Percentiles rank a stretch among this genome's conserved stretches.
Conservation (phyloP, 2,797 vertebrate species). For the Ataeniobius toweri region DNA sequence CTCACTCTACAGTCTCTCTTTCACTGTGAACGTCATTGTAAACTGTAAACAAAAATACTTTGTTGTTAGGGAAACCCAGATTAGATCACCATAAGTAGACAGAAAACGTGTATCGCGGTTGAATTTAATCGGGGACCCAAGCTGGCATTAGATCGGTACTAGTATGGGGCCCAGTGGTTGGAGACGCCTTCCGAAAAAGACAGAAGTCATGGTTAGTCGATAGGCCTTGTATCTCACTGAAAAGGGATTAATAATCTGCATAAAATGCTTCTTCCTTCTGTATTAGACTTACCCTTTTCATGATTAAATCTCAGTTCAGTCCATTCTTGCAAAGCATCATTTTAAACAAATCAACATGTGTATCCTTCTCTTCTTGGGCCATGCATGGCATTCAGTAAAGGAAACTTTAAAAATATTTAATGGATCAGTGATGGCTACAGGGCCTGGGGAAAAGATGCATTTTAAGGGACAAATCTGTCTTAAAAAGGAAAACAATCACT, state of each 20-base stretch:
- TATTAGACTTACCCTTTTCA: not conserved
- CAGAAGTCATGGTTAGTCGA: not conserved
- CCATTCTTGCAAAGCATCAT: not conserved
- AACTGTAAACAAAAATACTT: not conserved
- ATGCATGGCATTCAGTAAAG: not conserved
- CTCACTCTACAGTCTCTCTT: not conserved
- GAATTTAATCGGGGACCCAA: too few relatives aligned
- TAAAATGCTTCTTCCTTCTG: not conserved
- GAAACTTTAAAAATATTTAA: slow-evolving; percentile 2
- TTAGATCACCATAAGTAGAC: not conserved
- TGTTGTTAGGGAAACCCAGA: not conserved
- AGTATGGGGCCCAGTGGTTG: too few relatives aligned
- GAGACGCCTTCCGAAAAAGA: not conserved
- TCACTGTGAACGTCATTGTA: too few relatives aligned
- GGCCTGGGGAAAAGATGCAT: slow-evolving; percentile 14
- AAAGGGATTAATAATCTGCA: not conserved
- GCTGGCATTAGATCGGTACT: too few relatives aligned
- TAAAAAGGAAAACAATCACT: not conserved
- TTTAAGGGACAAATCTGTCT: slow-evolving; percentile 20
- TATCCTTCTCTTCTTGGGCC: not conserved
- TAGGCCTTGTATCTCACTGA: not conserved
- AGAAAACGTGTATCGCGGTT: too few relatives aligned
- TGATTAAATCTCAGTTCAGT: not conserved
- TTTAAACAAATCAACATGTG: not conserved
- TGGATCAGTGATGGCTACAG: slow-evolving; percentile 35